Base-by-base conservation (phyloP, 2,113 vertebrate genomes). In the Mesoclemmys tuberculata region DNA sequence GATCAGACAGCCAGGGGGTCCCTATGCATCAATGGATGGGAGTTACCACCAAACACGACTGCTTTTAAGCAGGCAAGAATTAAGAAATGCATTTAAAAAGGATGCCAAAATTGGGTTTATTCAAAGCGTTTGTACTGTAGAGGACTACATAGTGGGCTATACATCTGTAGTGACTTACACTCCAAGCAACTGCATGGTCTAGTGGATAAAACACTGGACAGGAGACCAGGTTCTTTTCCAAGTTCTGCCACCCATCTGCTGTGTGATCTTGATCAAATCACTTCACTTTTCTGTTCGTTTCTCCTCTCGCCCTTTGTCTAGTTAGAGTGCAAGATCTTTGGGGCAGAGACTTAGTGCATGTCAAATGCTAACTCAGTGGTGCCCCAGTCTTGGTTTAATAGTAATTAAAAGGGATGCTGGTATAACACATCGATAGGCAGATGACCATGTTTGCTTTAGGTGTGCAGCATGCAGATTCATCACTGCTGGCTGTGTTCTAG, bases 1-100 rank as follows among this genome's bases (percentile, higher is more conserved):
- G 75, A 81, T 96, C 64, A 75, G 83, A 61, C 96, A 95, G 80
- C 92, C 92, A 1, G 94, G 96, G 46, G 87, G 68, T 5, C 82
- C 89, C 79, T 89, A 92, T 58, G 18, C 29, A 48, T 13, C 13
- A 2, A 41, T 54, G 24, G 2, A 0, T 14, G 26, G 6, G n/a
- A 71, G 64, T 38, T n/a, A 38, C 64, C 64, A 71, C 27, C 68
- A 22, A 35, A 13, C 2, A 24, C 1, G 1, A 2, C 31, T n/a
- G 1, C 2, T 3, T 9, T 31, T 7, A 27, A 83, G 74, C 21
- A 13, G 3, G 3, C 54, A 68, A 27, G 10, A 4, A 24, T 22
- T 75, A 9, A 14, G 31, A 77, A 3, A 2, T 13, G 79, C 5
- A 29, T 71, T 71, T n/a, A 46, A 46, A 77, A 2, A 26, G 44